These are phyloP conservation scores for Myodes glareolus DNA, from an alignment of 2,113 vertebrate species.

Conservation along the genomic window DNA sequence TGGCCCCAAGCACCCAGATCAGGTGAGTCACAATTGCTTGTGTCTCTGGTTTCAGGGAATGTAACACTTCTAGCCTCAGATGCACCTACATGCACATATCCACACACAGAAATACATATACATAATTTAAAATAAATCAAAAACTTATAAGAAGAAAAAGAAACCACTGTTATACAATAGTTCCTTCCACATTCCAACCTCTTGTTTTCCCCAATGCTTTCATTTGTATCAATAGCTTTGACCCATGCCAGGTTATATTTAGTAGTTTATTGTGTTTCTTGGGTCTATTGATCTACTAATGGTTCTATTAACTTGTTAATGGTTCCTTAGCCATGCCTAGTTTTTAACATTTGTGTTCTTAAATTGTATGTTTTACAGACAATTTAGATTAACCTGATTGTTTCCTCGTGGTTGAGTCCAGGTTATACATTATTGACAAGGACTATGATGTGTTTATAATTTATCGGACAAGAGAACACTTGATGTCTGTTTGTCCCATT, in stretches of 20 bases:
- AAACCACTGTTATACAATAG: not conserved
- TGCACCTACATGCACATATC: not conserved
- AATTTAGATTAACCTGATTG: not conserved
- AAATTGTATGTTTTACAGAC: not conserved
- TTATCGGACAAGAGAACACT: not conserved
- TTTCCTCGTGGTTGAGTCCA: not conserved
- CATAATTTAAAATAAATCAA: not conserved
- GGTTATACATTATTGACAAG: not conserved
- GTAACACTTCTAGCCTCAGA: too few relatives aligned
- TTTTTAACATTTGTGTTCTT: not conserved
- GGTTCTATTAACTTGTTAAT: too few relatives aligned
- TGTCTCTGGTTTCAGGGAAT: not conserved
- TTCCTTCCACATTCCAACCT: not conserved
- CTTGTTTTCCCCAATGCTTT: not conserved
- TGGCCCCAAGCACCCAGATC: not conserved
- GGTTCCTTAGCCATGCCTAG: not conserved
- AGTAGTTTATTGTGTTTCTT: not conserved
- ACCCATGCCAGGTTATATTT: not conserved
- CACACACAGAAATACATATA: not conserved
- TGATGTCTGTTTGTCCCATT: not conserved
- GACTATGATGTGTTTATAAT: not conserved
- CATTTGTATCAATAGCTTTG: not conserved
- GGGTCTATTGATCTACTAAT: not conserved
- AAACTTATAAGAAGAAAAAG: not conserved
- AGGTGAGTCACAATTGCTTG: not conserved